Base-by-base conservation (phyloP, 2,797 vertebrate species). In the Linurgus olivaceus region DNA sequence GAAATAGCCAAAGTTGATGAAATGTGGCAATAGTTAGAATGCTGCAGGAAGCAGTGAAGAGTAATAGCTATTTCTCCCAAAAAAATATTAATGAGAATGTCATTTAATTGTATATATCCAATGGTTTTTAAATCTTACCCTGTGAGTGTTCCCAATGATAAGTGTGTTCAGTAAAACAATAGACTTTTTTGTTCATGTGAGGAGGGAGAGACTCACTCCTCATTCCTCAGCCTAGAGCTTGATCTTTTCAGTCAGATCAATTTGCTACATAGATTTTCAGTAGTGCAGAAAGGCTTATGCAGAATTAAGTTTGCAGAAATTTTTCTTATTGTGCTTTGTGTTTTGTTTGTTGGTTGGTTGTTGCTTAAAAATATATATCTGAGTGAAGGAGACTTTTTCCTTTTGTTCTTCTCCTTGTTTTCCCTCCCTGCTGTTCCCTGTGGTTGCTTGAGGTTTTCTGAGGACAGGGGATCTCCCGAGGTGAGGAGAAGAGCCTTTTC, bases 241-340 rank as follows among this genome's bases (percentile, higher is more conserved):
- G 50, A 50, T 80, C 42, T 94, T 89, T 75, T 50, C 54, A 72
- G 23, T 28, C 23, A 19, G 63, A 57, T 63, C 74, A 62, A 67
- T 94, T 86, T 88, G 35, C 72, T 59, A 16, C 26, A 82, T 83
- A 38, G 86, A 94, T 96, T 96, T 97, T 91, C 90, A 85, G 48
- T 92, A 95, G 84, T 10, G 51, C 48, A 68, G 29, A 92, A 65
- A 3, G 38, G 48, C 13, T 94, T 76, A 62, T 81, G 62, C 35
- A 65, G 57, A 59, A 76, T 55, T 55, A 79, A 37, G 8, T 31
- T 63, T 55, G 71, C 33, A 72, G 63, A 37, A 47, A 31, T 81
- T 83, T 79, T 89, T 90, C 48, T 68, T 9, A 1, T 8, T 66
- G 33, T 62, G 15, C 21, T 18, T 91, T 75, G 40, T 55, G 35